Evolutionary conservation across 2,113 vertebrate species (phyloP), one percentile per base, ranked within the genome.

Genomic region (Ceratotherium simum): DNA sequence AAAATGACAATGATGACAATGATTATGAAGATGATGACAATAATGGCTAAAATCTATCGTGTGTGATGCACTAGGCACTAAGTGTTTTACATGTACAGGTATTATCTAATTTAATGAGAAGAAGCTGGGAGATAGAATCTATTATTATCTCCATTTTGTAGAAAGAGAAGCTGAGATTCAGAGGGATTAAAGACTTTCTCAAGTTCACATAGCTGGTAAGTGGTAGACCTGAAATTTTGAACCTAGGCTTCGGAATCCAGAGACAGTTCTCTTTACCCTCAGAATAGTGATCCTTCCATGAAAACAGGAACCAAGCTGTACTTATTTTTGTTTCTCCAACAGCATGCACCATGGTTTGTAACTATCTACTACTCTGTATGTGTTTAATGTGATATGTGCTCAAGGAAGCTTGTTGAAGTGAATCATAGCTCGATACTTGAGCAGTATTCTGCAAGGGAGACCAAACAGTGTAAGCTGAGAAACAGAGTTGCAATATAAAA

Each of bases 341-440:
- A 39, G n/a, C 3, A 8, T 14, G 1, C 6, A 1, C 13, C 10
- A 16, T 1, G 16, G 8, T 85, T 65, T 33, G 2, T 29, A 27
- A 54, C 18, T 39, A 3, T 14, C 4, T 79, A 31, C 64, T 65
- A 5, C 0, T 18, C 60, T 48, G 18, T n/a, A 16, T 36, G 20
- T 36, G 18, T 48, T 86, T 46, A 20, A 36, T 8, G 10, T 42
- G 7, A 7, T 16, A 16, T 2, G 8, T 60, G 39, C 16, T 80
- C 5, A 39, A 4, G 58, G 36, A 39, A 14, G 6, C 39, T 36
- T 62, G 6, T 20, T 25, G n/a, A 82, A 96, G 36, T 39, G 6
- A 64, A 42, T 25, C 12, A 25, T 14, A 65, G 17, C 6, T n/a
- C 29, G 13, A 9, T 54, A 16, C 12, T 69, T 70, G 11, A 78